Conservation (phyloP, 2,113 vertebrate genomes). For the Bos taurus region ARS-UCD2.0 NC_082638.1:5380001-5380500, state of each 20-base stretch:
- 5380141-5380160: background rate
- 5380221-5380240: background rate
- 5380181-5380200: background rate
- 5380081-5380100: background rate
- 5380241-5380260: background rate
- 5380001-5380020: background rate
- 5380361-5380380: background rate
- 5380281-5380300: background rate
- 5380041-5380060: accelerated
- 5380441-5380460: background rate
- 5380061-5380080: background rate
- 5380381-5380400: background rate
- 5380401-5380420: background rate
- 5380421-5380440: accelerated
- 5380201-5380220: background rate
- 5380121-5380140: accelerated
- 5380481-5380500: background rate
- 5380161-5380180: background rate
- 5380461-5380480: background rate
- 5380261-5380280: background rate
- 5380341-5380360: background rate
- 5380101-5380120: accelerated
- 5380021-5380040: background rate
- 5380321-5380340: accelerated
- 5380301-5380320: accelerated